phyloP scores from a whole-genome alignment of 64 coral and sea anemone genomes.

The Pocillopora damicornis region DNA sequence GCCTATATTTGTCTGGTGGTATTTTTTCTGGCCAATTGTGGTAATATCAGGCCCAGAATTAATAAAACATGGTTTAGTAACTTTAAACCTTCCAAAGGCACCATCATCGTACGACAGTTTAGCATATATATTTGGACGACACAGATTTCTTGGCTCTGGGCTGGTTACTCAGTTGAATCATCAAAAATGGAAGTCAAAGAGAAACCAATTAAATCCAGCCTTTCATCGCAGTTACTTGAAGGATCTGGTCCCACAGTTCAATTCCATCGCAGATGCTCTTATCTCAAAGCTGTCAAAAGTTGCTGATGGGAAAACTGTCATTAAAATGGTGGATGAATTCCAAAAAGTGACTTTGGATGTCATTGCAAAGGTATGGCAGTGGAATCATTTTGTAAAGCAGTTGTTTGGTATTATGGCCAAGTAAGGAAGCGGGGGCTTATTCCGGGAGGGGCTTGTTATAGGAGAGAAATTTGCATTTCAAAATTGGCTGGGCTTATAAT shows the following conservation, averaged over 20 bases:
- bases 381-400: background rate
- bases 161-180: conserved; percentile 35
- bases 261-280: conserved; percentile 25
- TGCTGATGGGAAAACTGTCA: conserved; percentile 54
- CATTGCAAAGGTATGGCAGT: conserved; percentile 37
- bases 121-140: conserved; percentile 40
- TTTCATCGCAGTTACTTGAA: conserved; percentile 42
- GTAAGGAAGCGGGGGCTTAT: no score
- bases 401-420: no score
- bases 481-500: no score
- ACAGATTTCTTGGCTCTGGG: conserved; percentile 44
- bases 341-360: conserved; percentile 34
- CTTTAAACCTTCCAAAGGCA: conserved; percentile 52
- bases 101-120: background rate
- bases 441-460: no score
- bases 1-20: conserved; percentile 17
- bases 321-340: conserved; percentile 48
- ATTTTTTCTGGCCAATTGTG: conserved; percentile 33
- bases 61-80: conserved; percentile 40
- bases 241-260: conserved; percentile 47
- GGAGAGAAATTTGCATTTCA: no score
- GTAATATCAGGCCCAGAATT: conserved; percentile 49
- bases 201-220: conserved; percentile 25
- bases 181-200: conserved; percentile 10
- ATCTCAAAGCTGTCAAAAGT: conserved; percentile 20